Conservation (phyloP, 1,140 invertebrate species). For the Drosophila tristis region DNA sequence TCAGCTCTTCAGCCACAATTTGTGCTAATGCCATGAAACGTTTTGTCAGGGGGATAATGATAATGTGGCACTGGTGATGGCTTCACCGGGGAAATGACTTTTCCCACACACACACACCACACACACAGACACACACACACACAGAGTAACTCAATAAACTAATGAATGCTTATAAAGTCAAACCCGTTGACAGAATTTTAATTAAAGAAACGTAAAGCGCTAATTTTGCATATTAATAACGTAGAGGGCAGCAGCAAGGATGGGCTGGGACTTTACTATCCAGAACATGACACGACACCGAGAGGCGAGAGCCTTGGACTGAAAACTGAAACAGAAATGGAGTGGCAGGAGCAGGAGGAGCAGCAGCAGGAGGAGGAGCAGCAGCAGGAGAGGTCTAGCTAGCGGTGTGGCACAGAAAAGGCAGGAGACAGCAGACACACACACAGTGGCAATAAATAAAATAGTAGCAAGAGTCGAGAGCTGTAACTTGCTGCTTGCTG, state of each 20-base stretch:
- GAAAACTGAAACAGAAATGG: slow-evolving; percentile 16
- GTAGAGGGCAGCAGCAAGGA: not conserved
- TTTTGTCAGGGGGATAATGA: slow-evolving; percentile 19
- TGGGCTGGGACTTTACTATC: no score
- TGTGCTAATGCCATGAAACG: slow-evolving; percentile 56
- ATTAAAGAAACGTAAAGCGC: slow-evolving; percentile 76
- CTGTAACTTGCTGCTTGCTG: slow-evolving; percentile 14
- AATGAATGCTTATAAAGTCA: slow-evolving; percentile 72
- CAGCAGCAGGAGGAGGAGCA: not conserved
- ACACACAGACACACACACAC: slow-evolving; percentile 1
- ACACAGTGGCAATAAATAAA: slow-evolving; percentile 69
- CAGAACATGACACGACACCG: no score
- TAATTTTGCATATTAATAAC: slow-evolving; percentile 81
- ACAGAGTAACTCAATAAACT: slow-evolving; percentile 64
- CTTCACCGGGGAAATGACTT: slow-evolving; percentile 18
- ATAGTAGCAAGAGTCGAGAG: slow-evolving; percentile 36
- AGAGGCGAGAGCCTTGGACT: no score
- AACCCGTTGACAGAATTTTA: slow-evolving; percentile 69
- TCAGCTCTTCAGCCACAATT: slow-evolving; percentile 24
- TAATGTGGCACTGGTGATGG: not conserved
- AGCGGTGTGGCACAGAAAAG: not conserved
- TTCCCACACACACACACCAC: slow-evolving; percentile 7
- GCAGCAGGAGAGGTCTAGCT: no score
- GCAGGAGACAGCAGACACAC: not conserved
- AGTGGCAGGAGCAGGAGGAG: not conserved